Percentiles rank a stretch among this genome's conserved stretches.
These are phyloP conservation scores for Drosophila mauritiana DNA, from an alignment of 1,140 invertebrate genomes.

Conservation along the genomic window DNA sequence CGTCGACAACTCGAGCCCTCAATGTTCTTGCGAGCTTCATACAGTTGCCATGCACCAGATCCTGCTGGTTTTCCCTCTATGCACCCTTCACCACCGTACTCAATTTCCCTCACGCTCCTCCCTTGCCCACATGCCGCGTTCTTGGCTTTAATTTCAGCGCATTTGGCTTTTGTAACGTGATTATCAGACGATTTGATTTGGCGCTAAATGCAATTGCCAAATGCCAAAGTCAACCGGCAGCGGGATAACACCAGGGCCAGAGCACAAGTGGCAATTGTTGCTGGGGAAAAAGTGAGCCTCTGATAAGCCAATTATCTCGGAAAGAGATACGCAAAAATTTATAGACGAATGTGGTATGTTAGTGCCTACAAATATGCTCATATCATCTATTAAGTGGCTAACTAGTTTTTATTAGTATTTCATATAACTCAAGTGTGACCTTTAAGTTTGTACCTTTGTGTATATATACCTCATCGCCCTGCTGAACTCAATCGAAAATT, in stretches of 20 bases:
- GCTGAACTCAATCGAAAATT: conserved; percentile 10
- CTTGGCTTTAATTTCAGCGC: conserved; percentile 78
- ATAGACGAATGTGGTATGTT: too few species aligned
- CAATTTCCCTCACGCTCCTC: background rate
- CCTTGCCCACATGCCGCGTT: conserved; percentile 57
- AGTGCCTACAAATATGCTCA: too few species aligned
- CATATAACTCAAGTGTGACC: background rate
- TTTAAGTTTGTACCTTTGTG: background rate
- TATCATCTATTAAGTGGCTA: too few species aligned
- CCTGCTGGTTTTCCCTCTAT: conserved; percentile 5
- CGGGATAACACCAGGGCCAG: background rate
- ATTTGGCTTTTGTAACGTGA: conserved; percentile 84
- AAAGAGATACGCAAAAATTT: background rate
- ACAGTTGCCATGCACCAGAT: conserved; percentile 19
- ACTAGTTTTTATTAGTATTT: too few species aligned
- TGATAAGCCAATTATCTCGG: conserved; percentile 27
- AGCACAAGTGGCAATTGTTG: conserved; percentile 17
- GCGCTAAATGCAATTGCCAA: conserved; percentile 84
- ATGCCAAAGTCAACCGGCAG: conserved; percentile 71
- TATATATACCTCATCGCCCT: conserved; percentile 10
- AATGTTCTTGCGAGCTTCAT: conserved; percentile 18
- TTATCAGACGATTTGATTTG: conserved; percentile 85
- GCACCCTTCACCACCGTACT: background rate
- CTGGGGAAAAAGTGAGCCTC: conserved; percentile 5
- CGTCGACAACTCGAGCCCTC: conserved; percentile 34